A percentile compares a stretch with the other conserved stretches of the same genome.
Conservation (phyloP, 1,140 invertebrate species). For the Prorops nasuta region DNA sequence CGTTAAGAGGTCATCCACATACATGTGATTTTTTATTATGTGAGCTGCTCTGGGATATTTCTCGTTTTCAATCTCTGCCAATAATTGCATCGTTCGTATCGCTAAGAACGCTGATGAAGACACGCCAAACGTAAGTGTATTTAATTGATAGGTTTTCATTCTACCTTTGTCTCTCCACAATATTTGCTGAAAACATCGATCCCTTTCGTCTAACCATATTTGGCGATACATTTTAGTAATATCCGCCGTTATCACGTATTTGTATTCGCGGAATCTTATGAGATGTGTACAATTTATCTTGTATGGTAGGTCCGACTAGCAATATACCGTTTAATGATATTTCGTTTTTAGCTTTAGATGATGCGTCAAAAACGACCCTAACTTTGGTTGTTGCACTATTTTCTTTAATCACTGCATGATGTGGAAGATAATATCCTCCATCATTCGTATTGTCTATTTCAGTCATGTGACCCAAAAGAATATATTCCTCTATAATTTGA, state of each 20-base stretch:
- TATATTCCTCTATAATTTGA: slow-evolving; percentile 27
- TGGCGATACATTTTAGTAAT: slow-evolving; percentile 49
- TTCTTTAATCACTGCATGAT: slow-evolving; percentile 21
- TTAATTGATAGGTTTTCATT: background rate
- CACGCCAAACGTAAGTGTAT: too few species aligned
- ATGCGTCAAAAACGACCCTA: slow-evolving; percentile 20
- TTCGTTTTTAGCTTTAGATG: slow-evolving; percentile 5
- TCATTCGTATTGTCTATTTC: background rate
- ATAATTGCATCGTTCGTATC: background rate
- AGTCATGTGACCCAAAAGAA: slow-evolving; percentile 25
- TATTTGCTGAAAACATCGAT: background rate
- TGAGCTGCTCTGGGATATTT: slow-evolving; percentile 30
- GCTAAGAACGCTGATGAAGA: background rate
- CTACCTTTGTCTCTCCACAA: background rate
- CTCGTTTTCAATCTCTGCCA: background rate
- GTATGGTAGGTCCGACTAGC: slow-evolving; percentile 10
- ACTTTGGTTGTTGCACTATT: slow-evolving; percentile 17
- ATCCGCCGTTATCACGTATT: slow-evolving; percentile 34
- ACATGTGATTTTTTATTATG: slow-evolving; percentile 16
- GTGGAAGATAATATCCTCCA: slow-evolving; percentile 12
- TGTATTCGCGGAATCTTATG: slow-evolving; percentile 33
- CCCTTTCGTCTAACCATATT: slow-evolving; percentile 23
- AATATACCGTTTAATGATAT: slow-evolving; percentile 19
- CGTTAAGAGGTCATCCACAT: slow-evolving; percentile 8
- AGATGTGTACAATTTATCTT: slow-evolving; percentile 19